phyloP scores from a whole-genome alignment of 2,113 vertebrate genomes.

The Neoarius graeffei region DNA sequence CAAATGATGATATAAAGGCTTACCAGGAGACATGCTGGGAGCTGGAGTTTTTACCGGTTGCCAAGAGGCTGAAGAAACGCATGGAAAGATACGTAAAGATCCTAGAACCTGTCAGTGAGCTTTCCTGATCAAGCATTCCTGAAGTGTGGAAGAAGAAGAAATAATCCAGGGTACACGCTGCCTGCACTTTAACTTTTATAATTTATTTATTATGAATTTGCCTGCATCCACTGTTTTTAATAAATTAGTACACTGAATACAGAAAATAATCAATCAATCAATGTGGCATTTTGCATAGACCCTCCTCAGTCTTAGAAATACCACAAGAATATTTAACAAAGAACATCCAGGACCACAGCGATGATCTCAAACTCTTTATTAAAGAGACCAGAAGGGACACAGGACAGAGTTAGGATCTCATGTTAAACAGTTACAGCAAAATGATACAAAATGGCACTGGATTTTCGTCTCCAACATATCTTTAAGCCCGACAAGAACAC shows the following conservation, averaged over 20 bases:
- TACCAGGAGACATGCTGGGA: slow-evolving; percentile 85
- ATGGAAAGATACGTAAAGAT: slow-evolving; percentile 65
- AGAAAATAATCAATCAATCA: background rate
- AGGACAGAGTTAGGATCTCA: slow-evolving; percentile 35
- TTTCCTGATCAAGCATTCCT: background rate
- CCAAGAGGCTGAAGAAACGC: slow-evolving; percentile 78
- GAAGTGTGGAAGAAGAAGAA: too few relatives aligned
- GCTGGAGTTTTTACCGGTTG: slow-evolving; percentile 86
- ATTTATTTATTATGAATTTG: background rate
- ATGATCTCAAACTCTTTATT: slow-evolving; percentile 52
- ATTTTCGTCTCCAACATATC: background rate
- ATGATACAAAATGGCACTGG: slow-evolving; percentile 46
- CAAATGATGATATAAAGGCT: slow-evolving; percentile 70
- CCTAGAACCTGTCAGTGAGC: slow-evolving; percentile 25
- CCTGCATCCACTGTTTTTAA: too few relatives aligned
- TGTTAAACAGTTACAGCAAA: slow-evolving; percentile 47
- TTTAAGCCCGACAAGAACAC: slow-evolving; percentile 1
- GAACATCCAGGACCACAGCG: background rate
- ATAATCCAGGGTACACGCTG: slow-evolving; percentile 7
- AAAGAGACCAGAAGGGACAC: slow-evolving; percentile 39
- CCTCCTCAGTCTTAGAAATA: background rate
- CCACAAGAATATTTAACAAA: background rate
- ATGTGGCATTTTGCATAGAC: too few relatives aligned
- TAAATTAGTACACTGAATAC: background rate
- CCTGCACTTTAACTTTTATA: slow-evolving; percentile 34